A percentile compares a stretch with the other conserved stretches of the same genome.
Conservation (phyloP, 2,888 invertebrate species). For the Sarcophaga caerulescens region DNA sequence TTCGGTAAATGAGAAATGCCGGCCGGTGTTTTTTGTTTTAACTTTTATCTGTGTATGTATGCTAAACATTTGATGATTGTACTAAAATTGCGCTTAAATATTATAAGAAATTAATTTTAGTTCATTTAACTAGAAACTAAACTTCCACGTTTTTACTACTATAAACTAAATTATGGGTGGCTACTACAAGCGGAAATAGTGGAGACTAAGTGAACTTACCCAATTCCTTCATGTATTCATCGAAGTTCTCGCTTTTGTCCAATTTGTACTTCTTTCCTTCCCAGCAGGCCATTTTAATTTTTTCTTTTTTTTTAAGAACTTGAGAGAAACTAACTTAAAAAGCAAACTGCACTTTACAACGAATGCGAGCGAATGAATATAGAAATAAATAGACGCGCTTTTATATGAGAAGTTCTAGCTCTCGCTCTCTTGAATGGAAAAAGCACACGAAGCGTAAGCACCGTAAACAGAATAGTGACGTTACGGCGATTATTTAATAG, state of each 20-base stretch:
- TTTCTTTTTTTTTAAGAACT: constrained; percentile 11
- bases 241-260: constrained; percentile 89
- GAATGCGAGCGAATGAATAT: constrained; percentile 42
- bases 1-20: background rate
- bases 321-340: background rate
- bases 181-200: constrained; percentile 8
- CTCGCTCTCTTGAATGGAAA: constrained; percentile 16
- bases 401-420: constrained; percentile 49
- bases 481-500: background rate
- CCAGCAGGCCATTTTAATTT: constrained; percentile 78
- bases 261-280: constrained; percentile 91
- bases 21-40: constrained; percentile 19
- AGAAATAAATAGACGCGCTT: constrained; percentile 26
- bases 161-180: background rate
- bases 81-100: background rate
- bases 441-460: background rate
- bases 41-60: constrained; percentile 7
- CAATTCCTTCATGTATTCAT: constrained; percentile 93
- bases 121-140: background rate
- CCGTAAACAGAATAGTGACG: background rate
- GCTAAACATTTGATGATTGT: background rate
- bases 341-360: constrained; percentile 23
- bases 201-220: constrained; percentile 83
- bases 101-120: background rate
- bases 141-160: background rate